Evolutionary conservation across 1,140 invertebrate species (phyloP).

Genomic region (Platyura marginata): DNA sequence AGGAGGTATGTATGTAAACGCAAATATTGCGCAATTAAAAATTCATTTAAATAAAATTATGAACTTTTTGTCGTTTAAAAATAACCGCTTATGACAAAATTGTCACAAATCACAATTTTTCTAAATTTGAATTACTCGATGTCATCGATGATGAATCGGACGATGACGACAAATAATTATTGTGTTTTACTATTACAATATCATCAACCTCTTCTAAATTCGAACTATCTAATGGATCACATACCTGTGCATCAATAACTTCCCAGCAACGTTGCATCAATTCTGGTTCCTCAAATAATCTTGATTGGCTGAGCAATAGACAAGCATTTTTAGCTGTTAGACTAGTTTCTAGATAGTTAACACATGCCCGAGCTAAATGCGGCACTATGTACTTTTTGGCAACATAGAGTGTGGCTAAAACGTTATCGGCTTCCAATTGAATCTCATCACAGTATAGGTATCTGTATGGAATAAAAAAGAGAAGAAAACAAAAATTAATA

Average conservation of each 20-base stretch:
- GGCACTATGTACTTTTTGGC: conserved; percentile 90
- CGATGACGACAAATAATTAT: not conserved
- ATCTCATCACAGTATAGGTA: conserved; percentile 96
- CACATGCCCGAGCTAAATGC: conserved; percentile 73
- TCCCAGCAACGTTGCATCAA: conserved; percentile 89
- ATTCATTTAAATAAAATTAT: too few relatives aligned
- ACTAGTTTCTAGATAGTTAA: conserved; percentile 81
- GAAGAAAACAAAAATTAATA: not conserved
- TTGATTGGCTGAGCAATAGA: conserved; percentile 72
- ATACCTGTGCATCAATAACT: conserved; percentile 82
- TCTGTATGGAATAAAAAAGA: conserved; percentile 29
- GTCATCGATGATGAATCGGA: not conserved
- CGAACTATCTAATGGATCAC: conserved; percentile 13
- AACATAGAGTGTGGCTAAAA: conserved; percentile 73
- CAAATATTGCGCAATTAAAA: too few relatives aligned
- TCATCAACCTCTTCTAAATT: not conserved
- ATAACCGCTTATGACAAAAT: too few relatives aligned
- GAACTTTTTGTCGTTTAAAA: too few relatives aligned
- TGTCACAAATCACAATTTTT: too few relatives aligned
- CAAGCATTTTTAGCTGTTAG: conserved; percentile 84
- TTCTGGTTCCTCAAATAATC: conserved; percentile 81
- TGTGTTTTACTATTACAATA: not conserved
- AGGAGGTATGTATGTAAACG: too few relatives aligned
- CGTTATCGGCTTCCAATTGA: conserved; percentile 76
- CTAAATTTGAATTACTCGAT: too few relatives aligned